phyloP scores from a whole-genome alignment of 2,888 invertebrate genomes.

The Malthinus seriepunctatus region DNA sequence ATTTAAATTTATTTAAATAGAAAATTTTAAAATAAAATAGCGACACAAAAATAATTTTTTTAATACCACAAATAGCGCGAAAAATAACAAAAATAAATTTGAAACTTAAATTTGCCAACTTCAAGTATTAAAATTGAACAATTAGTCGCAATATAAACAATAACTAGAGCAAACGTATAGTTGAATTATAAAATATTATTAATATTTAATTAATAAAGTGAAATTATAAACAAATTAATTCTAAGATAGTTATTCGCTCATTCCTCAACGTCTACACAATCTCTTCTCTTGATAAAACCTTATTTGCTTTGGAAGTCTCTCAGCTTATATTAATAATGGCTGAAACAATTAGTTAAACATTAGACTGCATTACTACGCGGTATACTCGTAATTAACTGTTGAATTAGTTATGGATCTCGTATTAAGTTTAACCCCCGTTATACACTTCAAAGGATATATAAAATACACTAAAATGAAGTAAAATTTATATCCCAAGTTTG shows the following conservation, averaged over 20 bases:
- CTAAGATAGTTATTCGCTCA: slow-evolving; percentile 13
- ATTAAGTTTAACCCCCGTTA: slow-evolving; percentile 17
- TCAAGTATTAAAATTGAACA: too few species aligned
- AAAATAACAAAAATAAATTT: too few species aligned
- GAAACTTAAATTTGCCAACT: too few species aligned
- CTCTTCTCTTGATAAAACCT: slow-evolving; percentile 21
- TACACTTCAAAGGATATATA: slow-evolving; percentile 1
- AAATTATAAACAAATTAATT: not conserved
- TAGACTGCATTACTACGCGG: slow-evolving; percentile 51
- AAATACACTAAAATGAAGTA: slow-evolving; percentile 19
- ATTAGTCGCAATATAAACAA: not conserved
- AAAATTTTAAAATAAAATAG: too few species aligned
- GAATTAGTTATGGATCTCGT: slow-evolving; percentile 46
- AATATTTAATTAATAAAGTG: not conserved
- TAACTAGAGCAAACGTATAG: not conserved
- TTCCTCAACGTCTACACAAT: slow-evolving; percentile 13
- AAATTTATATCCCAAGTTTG: slow-evolving; percentile 14
- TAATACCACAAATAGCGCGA: too few species aligned
- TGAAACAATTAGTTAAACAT: slow-evolving; percentile 56
- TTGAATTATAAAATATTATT: not conserved
- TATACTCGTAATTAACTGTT: slow-evolving; percentile 48
- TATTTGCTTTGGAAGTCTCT: slow-evolving; percentile 43
- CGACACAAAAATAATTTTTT: too few species aligned
- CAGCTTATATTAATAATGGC: slow-evolving; percentile 52
- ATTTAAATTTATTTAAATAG: not conserved